These are phyloP conservation scores for Eptesicus fuscus DNA, from an alignment of 2,113 vertebrate species.

Conservation along the genomic window DNA sequence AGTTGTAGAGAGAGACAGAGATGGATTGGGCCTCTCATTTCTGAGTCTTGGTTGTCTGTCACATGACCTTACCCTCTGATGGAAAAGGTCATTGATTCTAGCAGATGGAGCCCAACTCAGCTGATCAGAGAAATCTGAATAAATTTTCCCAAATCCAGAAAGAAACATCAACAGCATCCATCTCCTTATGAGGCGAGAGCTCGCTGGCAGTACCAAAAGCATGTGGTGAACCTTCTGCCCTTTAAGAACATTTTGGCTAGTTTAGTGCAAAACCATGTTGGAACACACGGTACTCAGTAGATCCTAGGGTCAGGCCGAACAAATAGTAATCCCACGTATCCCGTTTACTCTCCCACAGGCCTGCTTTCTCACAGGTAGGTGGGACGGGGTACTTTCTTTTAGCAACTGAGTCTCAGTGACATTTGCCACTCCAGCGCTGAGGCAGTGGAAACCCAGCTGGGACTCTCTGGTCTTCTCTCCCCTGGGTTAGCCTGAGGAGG, in stretches of 20 bases:
- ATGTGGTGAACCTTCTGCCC: neutral
- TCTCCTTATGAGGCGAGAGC: neutral
- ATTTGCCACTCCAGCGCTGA: neutral
- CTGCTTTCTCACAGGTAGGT: neutral
- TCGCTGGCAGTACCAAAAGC: neutral
- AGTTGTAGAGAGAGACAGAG: neutral
- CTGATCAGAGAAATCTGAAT: neutral
- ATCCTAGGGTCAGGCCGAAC: neutral
- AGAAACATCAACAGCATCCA: neutral
- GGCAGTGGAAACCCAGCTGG: neutral
- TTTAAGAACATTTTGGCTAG: neutral
- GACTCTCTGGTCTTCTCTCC: neutral
- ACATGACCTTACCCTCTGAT: neutral
- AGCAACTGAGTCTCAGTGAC: neutral
- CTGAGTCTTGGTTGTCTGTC: neutral
- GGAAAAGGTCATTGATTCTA: neutral
- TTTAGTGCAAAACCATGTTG: neutral
- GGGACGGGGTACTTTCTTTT: neutral
- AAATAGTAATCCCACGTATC: neutral
- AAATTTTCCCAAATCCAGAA: neutral
- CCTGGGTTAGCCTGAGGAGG: neutral
- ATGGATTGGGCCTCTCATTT: neutral
- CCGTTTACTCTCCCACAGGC: neutral
- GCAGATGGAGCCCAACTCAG: neutral
- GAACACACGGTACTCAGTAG: neutral